Conservation (phyloP, 37 sponge, comb jelly and placozoan species). For the Spongia lamella region DNA sequence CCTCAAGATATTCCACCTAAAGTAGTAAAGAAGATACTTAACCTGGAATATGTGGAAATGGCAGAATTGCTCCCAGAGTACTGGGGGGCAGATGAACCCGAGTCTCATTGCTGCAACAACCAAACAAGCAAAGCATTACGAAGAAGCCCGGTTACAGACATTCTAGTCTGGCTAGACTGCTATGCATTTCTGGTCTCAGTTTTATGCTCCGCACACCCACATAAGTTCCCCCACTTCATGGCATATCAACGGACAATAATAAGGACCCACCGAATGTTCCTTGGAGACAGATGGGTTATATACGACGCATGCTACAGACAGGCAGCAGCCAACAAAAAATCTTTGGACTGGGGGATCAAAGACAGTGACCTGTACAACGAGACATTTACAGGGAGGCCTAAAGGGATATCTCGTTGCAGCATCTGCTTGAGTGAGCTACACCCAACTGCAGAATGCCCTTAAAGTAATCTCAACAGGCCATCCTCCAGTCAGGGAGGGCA, state of each 20-base stretch:
- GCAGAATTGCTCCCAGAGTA: constrained; percentile 21
- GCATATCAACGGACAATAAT: constrained; percentile 21
- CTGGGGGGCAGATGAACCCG: constrained; percentile 19
- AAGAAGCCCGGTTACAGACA: constrained; percentile 24
- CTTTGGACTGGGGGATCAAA: constrained; percentile 27
- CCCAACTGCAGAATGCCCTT: background rate
- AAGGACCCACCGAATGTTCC: too few species aligned
- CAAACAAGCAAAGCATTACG: too few species aligned
- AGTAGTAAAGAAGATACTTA: constrained; percentile 3
- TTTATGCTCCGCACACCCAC: constrained; percentile 6
- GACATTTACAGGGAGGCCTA: constrained; percentile 28
- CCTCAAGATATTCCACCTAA: background rate
- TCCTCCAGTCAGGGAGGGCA: too few species aligned
- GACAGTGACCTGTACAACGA: constrained; percentile 32
- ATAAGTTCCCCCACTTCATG: constrained; percentile 9
- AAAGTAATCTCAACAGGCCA: too few species aligned
- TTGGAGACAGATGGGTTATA: constrained; percentile 25
- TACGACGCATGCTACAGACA: constrained; percentile 30
- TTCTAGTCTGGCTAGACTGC: constrained; percentile 37
- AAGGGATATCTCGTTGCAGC: background rate
- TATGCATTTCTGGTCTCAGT: constrained; percentile 16
- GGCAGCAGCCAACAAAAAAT: constrained; percentile 1
- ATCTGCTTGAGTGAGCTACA: constrained; percentile 14
- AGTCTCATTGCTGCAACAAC: too few species aligned
- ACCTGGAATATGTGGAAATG: constrained; percentile 34